A percentile compares a stretch with the other conserved stretches of the same genome.
Conservation (phyloP, 2,113 vertebrate genomes). For the Callithrix jacchus region DNA sequence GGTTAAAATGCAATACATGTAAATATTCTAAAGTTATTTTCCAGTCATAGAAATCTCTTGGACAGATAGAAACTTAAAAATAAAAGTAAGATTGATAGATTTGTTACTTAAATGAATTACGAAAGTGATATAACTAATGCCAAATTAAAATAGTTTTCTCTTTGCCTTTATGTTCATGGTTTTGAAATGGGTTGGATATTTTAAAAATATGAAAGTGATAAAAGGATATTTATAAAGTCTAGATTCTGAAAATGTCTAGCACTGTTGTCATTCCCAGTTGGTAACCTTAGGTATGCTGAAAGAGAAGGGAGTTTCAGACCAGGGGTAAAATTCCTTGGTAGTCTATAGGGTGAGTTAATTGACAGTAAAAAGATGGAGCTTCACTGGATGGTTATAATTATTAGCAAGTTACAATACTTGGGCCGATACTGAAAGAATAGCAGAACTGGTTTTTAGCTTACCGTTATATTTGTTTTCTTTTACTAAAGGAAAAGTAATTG, state of each 20-base stretch:
- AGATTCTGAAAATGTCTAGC: not conserved
- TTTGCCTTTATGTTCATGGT: not conserved
- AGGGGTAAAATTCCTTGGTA: not conserved
- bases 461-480: constrained; percentile 65
- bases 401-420: constrained; percentile 20
- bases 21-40: constrained; percentile 42
- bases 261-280: not conserved
- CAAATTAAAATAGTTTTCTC: constrained; percentile 2
- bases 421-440: not conserved
- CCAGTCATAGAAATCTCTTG: not conserved
- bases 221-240: not conserved
- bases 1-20: not conserved
- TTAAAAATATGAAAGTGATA: not conserved
- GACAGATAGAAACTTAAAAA: constrained; percentile 8
- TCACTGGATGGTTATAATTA: constrained; percentile 58
- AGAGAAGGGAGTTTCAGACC: not conserved
- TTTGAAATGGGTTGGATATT: constrained; percentile 43
- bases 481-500: constrained; percentile 91
- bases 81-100: not conserved
- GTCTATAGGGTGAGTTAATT: not conserved
- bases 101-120: constrained; percentile 1
- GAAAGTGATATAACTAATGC: not conserved
- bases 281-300: not conserved
- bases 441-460: constrained; percentile 48
- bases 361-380: constrained; percentile 3